phyloP scores from a whole-genome alignment of 2,797 vertebrate genomes.

The Nasua narica region DNA sequence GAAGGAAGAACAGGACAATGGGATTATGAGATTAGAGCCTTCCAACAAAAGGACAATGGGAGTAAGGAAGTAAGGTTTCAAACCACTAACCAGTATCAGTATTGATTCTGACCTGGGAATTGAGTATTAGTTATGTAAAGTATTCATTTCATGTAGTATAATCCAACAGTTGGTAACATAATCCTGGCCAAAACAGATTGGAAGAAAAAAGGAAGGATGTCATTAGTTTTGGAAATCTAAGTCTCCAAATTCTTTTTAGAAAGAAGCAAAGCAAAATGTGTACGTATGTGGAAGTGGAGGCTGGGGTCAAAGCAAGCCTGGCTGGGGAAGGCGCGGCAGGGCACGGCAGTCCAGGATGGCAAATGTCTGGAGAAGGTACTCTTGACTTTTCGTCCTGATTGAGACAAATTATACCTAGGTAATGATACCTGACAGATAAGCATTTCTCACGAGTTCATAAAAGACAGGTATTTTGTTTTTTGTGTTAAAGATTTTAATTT shows the following conservation, averaged over 20 bases:
- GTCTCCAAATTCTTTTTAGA: not conserved
- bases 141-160: constrained; percentile 31
- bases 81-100: not conserved
- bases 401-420: not conserved
- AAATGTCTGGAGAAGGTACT: not conserved
- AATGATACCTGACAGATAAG: not conserved
- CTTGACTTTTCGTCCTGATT: not conserved
- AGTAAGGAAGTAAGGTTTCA: not conserved
- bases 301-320: fast-evolving
- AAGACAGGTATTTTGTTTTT: not conserved
- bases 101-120: not conserved
- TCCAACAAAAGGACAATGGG: not conserved
- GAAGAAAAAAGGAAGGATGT: not conserved
- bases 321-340: not conserved
- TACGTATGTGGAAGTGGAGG: fast-evolving
- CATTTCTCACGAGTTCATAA: not conserved
- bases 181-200: not conserved
- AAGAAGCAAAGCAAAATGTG: not conserved
- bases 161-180: constrained; percentile 20
- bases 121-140: constrained; percentile 52
- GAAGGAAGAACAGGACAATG: not conserved
- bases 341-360: no score
- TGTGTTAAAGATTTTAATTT: not conserved
- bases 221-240: not conserved
- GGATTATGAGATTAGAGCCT: not conserved